phyloP scores from a whole-genome alignment of 2,888 invertebrate species.

The Xanthia icteritia region DNA sequence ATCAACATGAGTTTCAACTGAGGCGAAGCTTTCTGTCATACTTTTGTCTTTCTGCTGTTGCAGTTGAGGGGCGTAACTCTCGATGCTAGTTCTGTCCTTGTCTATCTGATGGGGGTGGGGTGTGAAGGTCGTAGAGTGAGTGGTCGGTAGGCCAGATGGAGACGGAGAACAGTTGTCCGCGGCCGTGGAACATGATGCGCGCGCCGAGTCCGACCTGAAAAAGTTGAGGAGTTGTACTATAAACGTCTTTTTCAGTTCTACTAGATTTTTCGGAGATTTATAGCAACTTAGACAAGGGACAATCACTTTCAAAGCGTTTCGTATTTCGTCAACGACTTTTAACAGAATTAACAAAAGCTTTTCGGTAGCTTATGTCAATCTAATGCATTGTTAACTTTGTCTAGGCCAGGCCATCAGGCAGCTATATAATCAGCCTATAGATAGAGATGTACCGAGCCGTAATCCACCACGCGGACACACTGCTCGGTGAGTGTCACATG shows the following conservation, averaged over 20 bases:
- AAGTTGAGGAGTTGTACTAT: neutral
- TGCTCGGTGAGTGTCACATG: no score
- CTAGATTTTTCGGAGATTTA: neutral
- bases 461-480: no score
- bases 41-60: conserved; percentile 33
- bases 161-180: conserved; percentile 60
- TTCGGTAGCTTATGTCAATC: no score
- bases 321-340: no score
- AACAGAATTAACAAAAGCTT: no score
- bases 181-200: conserved; percentile 71
- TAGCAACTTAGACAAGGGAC: neutral
- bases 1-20: conserved; percentile 52
- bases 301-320: no score
- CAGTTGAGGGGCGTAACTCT: conserved; percentile 41
- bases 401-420: no score
- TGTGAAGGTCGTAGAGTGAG: conserved; percentile 43
- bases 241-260: neutral
- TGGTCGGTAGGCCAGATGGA: conserved; percentile 50
- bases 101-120: conserved; percentile 48
- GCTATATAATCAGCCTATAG: no score
- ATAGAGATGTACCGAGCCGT: no score
- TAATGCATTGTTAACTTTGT: no score
- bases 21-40: conserved; percentile 44
- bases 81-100: conserved; percentile 59
- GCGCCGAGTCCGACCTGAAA: conserved; percentile 65